Evolutionary conservation across 2,888 invertebrate species (phyloP).

Genomic region (Phalera bucephala): DNA sequence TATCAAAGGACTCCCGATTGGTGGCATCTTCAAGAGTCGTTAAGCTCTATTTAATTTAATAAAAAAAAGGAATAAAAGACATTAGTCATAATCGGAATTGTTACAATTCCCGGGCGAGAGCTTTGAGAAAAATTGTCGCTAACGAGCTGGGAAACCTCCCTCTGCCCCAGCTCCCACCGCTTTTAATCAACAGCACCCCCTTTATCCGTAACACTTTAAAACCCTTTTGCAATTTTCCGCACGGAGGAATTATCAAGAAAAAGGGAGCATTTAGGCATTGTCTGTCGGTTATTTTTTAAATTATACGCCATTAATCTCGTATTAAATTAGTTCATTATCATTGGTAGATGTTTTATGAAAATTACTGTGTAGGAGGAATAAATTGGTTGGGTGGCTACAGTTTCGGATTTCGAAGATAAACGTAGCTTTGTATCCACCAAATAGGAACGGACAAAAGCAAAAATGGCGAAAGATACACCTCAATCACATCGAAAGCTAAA

Average conservation of each 20-base stretch:
- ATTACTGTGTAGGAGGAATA: conserved; percentile 6
- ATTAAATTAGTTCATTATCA: conserved; percentile 31
- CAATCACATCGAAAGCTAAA: too few relatives aligned
- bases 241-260: conserved; percentile 69
- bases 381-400: too few relatives aligned
- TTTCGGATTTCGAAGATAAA: too few relatives aligned
- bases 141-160: conserved; percentile 70
- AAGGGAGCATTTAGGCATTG: conserved; percentile 60
- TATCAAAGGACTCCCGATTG: too few relatives aligned
- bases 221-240: conserved; percentile 77
- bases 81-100: conserved; percentile 70
- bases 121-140: conserved; percentile 81
- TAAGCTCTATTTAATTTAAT: conserved; percentile 63
- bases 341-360: conserved; percentile 11
- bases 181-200: conserved; percentile 66
- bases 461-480: too few relatives aligned
- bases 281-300: conserved; percentile 40
- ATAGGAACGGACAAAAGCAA: too few relatives aligned
- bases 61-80: conserved; percentile 42
- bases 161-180: conserved; percentile 45
- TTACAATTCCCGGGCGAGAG: conserved; percentile 75
- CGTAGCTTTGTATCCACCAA: too few relatives aligned
- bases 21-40: too few relatives aligned
- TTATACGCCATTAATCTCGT: conserved; percentile 33
- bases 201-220: conserved; percentile 76